These are phyloP conservation scores for Tangara arthus DNA, from an alignment of 2,797 vertebrate genomes.

Conservation along the genomic window DNA sequence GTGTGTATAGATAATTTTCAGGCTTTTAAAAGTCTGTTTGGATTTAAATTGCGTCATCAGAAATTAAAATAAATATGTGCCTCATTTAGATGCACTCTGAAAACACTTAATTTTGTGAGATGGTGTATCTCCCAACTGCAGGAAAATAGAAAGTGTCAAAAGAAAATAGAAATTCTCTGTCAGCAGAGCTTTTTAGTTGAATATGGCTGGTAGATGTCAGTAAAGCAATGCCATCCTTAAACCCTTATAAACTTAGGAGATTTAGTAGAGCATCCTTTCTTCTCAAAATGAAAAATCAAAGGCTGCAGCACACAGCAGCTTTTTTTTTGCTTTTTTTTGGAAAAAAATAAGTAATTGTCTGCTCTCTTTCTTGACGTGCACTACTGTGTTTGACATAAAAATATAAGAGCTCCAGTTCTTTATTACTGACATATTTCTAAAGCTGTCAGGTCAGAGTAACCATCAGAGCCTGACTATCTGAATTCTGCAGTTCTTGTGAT, in stretches of 20 bases:
- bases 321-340: neutral
- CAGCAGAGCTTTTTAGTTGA: neutral
- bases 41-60: slow-evolving; percentile 14
- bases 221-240: neutral
- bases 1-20: neutral
- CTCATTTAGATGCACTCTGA: slow-evolving; percentile 30
- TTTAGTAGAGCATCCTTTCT: neutral
- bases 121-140: neutral
- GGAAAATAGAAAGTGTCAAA: neutral
- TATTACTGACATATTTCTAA: neutral
- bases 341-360: neutral
- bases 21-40: neutral
- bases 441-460: neutral
- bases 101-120: slow-evolving; percentile 6
- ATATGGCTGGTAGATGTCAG: neutral
- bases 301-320: neutral
- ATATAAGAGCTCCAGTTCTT: neutral
- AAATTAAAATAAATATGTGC: slow-evolving; percentile 41
- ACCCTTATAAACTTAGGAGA: neutral
- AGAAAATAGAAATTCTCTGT: neutral
- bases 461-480: neutral
- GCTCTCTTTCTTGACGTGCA: neutral
- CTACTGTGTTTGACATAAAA: neutral
- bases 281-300: neutral
- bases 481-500: neutral